phyloP scores from a whole-genome alignment of 2,113 vertebrate genomes.

The Charina bottae region DNA sequence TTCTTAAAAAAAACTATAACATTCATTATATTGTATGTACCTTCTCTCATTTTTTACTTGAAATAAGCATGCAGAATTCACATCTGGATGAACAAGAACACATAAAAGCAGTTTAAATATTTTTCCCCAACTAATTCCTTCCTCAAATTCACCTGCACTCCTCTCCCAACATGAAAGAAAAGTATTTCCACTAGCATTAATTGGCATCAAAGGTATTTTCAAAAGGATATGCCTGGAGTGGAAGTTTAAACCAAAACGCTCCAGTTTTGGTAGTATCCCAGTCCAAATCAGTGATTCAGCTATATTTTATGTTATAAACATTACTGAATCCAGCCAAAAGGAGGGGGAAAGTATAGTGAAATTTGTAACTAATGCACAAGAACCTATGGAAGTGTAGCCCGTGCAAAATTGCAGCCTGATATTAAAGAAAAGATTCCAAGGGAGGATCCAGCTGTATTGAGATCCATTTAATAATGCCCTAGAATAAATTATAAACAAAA shows the following conservation, averaged over 20 bases:
- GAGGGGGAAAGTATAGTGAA: neutral
- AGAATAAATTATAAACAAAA: neutral
- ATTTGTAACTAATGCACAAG: neutral
- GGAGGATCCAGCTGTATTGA: neutral
- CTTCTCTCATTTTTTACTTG: neutral
- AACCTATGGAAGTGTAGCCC: too few species aligned
- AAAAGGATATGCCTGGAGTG: neutral
- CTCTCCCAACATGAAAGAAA: neutral
- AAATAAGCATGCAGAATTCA: neutral
- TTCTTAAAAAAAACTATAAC: neutral
- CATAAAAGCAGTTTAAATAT: neutral
- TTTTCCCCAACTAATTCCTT: neutral
- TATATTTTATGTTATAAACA: neutral
- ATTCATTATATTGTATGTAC: neutral
- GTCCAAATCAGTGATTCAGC: neutral
- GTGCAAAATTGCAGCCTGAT: neutral
- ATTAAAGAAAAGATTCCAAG: neutral
- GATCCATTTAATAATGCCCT: neutral
- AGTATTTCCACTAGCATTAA: neutral
- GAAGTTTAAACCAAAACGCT: neutral
- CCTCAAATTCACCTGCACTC: neutral
- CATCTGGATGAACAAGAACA: neutral
- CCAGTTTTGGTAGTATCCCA: neutral
- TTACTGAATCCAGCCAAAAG: neutral
- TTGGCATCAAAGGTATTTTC: neutral